Base-by-base conservation (phyloP, 2,888 invertebrate species). In the Pseudoips prasinana region DNA sequence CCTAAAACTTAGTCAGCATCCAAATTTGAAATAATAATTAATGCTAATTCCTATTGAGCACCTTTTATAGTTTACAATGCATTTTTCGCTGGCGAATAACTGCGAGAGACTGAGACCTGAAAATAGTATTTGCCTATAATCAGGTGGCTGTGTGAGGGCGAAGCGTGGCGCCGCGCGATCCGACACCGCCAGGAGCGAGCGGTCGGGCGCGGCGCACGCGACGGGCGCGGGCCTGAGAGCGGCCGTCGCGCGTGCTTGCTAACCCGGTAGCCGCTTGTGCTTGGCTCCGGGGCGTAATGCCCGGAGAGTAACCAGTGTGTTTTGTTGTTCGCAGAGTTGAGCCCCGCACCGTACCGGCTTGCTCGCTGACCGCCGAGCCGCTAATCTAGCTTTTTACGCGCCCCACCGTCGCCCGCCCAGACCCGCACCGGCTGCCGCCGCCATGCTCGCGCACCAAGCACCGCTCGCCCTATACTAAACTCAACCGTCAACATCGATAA, bases 241-340 rank as follows among this genome's bases (percentile, higher is more conserved):
- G 73, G 79, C 65, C 72, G 50, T 60, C 63, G 77, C 75, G 75
- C 73, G 53, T 58, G 87, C 86, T 85, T 84, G 74, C 79, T 87
- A 88, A 87, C 85, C 87, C 85, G 85, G 83, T 79, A 86, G 87
- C 85, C 84, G 86, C 87, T 87, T 86, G 67, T 64, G 87, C 87
- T 86, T 86, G 87, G 84, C 86, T 84, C 84, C 84, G 84, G 85
- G 82, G 74, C 75, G 55, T 48, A 62, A 65, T 57, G 75, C 80
- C 83, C 84, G 82, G 85, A 84, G 84, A 87, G 70, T 87, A 88
- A 87, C 86, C 79, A 73, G 78, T 87, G 85, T 87, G 85, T 87
- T 87, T 89, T 89, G 84, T 89, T 89, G 89, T 89, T 89, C 88
- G 83, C 89, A 89, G 89, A 89, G 80, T 87, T 88, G 86, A 83